Evolutionary conservation across 2,797 vertebrate genomes (phyloP).

Genomic region (Thamnophis elegans): DNA sequence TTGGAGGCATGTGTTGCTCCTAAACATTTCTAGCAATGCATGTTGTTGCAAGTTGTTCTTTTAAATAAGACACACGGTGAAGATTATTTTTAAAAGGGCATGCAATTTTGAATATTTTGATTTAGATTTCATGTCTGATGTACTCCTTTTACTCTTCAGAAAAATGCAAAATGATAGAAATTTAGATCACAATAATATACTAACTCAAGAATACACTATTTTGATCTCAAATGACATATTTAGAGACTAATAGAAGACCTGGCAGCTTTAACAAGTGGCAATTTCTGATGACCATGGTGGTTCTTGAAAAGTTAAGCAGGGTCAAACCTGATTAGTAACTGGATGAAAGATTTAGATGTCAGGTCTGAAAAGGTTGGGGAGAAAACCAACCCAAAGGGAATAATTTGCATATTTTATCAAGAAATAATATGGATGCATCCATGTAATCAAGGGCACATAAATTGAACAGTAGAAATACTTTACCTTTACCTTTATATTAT

Average conservation of each 20-base stretch:
- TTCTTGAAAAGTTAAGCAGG: not conserved
- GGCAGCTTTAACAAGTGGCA: not conserved
- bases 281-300: not conserved
- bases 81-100: constrained; percentile 32
- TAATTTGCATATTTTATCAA: not conserved
- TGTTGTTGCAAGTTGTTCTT: constrained; percentile 39
- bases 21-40: constrained; percentile 52
- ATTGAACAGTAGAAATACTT: not conserved
- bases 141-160: constrained; percentile 26
- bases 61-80: constrained; percentile 50
- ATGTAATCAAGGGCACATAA: not conserved
- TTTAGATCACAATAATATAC: constrained; percentile 26
- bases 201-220: not conserved
- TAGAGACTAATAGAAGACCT: not conserved
- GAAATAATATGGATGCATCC: not conserved
- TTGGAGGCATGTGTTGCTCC: constrained; percentile 54
- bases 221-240: not conserved
- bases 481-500: not conserved
- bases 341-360: not conserved
- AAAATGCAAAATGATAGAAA: constrained; percentile 38
- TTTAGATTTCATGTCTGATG: not conserved
- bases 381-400: not conserved
- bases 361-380: not conserved
- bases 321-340: not conserved
- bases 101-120: constrained; percentile 44